Conservation (phyloP, 2,797 vertebrate genomes). For the Orientallactaga sibirica region DNA sequence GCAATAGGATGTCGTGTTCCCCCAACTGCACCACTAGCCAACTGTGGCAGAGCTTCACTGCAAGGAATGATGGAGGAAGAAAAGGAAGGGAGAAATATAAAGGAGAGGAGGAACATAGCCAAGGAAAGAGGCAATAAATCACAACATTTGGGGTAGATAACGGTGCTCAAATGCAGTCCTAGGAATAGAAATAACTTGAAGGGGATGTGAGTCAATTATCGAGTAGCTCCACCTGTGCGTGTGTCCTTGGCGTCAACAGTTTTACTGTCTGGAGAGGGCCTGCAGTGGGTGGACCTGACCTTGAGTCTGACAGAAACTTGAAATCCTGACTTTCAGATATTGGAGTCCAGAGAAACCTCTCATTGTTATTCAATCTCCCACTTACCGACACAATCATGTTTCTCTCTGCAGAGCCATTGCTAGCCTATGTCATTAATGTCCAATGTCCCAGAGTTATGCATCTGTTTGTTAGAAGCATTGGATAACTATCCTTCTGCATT, state of each 20-base stretch:
- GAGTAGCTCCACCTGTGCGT: background rate
- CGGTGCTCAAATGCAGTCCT: background rate
- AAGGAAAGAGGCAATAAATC: conserved; percentile 21
- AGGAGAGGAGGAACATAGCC: conserved; percentile 13
- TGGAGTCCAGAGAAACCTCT: conserved; percentile 40
- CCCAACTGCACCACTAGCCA: background rate
- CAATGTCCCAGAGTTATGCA: background rate
- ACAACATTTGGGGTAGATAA: background rate
- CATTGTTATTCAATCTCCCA: conserved; percentile 22
- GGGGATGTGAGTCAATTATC: background rate
- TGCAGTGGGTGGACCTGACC: conserved; percentile 23
- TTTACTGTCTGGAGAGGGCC: conserved; percentile 37
- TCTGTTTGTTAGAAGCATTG: conserved; percentile 20
- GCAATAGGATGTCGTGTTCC: conserved; percentile 29
- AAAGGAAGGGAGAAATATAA: background rate
- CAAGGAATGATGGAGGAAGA: background rate
- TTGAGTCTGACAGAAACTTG: conserved; percentile 45
- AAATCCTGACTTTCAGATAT: conserved; percentile 43
- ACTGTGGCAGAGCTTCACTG: conserved; percentile 1
- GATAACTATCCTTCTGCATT: background rate
- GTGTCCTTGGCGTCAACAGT: conserved; percentile 50
- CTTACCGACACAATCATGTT: background rate
- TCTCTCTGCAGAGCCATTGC: conserved; percentile 24
- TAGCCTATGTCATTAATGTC: background rate
- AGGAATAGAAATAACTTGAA: conserved; percentile 31